These are phyloP conservation scores for Ascaphus truei DNA, from an alignment of 2,113 vertebrate species.

Conservation along the genomic window DNA sequence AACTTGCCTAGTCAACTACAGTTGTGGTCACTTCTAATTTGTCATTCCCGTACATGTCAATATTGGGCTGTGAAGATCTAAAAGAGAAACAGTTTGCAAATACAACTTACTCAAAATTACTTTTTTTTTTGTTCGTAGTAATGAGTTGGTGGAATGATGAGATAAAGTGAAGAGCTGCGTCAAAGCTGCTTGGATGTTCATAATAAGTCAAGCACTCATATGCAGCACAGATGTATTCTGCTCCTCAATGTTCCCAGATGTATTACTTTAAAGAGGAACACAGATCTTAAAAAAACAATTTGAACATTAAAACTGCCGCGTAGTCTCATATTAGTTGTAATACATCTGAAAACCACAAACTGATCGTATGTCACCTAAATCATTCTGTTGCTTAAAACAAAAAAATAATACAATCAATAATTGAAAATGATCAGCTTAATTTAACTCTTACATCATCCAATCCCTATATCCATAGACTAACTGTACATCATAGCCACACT, in stretches of 20 bases:
- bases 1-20: constrained; percentile 4
- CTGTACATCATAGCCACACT: no score
- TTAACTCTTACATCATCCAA: no score
- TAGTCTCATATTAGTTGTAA: no score
- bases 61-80: background rate
- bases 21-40: constrained; percentile 13
- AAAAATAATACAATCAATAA: no score
- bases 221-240: constrained; percentile 19
- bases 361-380: no score
- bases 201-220: constrained; percentile 1
- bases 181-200: background rate
- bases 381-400: no score
- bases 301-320: no score
- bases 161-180: background rate
- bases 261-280: background rate
- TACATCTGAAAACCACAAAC: no score
- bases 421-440: no score
- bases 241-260: background rate
- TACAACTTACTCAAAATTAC: background rate
- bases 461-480: no score
- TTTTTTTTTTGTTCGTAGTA: background rate
- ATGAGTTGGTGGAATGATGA: constrained; percentile 12
- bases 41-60: background rate
- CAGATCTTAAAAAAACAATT: background rate
- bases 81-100: background rate